Conservation (phyloP, 30 jellyfish, hydroid and myxozoan genomes). For the Pseudorhiza aurosa region DNA sequence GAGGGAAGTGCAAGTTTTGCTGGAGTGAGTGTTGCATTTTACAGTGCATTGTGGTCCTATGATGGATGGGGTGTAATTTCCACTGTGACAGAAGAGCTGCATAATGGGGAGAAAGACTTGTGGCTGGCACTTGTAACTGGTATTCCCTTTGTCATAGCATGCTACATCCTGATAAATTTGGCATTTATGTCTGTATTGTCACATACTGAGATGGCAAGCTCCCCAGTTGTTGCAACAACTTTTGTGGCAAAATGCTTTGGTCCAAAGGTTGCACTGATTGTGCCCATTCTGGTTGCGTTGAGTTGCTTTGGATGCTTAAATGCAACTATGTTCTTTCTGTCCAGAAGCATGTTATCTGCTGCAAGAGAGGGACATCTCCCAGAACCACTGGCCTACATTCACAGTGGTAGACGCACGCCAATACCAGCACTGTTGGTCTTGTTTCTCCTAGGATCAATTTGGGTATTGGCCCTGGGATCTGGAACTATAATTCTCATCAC, state of each 20-base stretch:
- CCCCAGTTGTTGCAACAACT: constrained; percentile 17
- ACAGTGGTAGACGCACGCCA: constrained; percentile 14
- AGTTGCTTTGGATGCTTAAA: constrained; percentile 24
- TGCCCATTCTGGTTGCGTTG: constrained; percentile 13
- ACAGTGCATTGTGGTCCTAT: constrained; percentile 29
- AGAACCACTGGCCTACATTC: constrained; percentile 9
- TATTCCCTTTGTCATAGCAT: constrained; percentile 19
- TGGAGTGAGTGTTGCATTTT: constrained; percentile 21
- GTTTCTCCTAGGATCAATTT: not conserved
- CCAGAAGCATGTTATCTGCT: constrained; percentile 34
- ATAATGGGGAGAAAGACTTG: constrained; percentile 27
- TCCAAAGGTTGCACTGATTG: constrained; percentile 14
- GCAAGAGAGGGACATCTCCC: constrained; percentile 49
- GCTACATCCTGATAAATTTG: constrained; percentile 11
- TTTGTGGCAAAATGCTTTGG: constrained; percentile 25
- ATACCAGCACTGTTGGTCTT: constrained; percentile 13
- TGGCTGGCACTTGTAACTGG: constrained; percentile 50
- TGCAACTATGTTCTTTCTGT: not conserved
- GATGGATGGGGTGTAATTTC: constrained; percentile 60
- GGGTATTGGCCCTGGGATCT: not conserved
- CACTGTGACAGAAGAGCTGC: constrained; percentile 35
- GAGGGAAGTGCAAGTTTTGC: not conserved
- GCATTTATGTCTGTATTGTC: constrained; percentile 38
- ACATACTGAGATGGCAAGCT: constrained; percentile 29
- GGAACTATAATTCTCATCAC: not conserved